Base-by-base conservation (phyloP, 2,113 vertebrate genomes). In the Columba janthina region DNA sequence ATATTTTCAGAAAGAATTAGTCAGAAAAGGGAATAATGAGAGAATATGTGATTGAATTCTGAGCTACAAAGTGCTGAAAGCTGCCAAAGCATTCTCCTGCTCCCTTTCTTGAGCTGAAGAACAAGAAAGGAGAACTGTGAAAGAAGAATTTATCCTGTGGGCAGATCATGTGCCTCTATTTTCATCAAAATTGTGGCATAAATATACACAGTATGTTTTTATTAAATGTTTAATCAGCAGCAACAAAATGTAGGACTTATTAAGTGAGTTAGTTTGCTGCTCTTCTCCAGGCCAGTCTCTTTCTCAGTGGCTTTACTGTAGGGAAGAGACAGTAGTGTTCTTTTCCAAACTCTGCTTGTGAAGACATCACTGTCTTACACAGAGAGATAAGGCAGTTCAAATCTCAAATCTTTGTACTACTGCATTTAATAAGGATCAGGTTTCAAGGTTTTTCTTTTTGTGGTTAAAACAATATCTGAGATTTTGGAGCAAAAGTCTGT, bases 351-450 rank as follows among this genome's bases (percentile, higher is more conserved):
- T 57, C 31, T 40, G 3, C 9, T 25, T 26, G 2, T 46, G 4
- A 76, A 46, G 22, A 6, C 8, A 42, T 42, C 28, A 36, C 10
- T 44, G 15, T 34, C 13, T 67, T 56, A 26, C 5, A 70, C 16
- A 64, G 25, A 62, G 4, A 64, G 4, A 32, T 0, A 0, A 6
- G 15, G 2, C 1, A 69, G 69, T 70, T 70, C 25, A 44, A 13
- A 29, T 12, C 20, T 65, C 50, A 53, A 57, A 86, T 15, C 1
- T 67, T 69, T 10, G 2, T 46, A 48, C 3, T 54, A 28, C 44
- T 73, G 20, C 12, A 69, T 85, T 89, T 54, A 71, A 20, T 54
- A 48, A 40, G 6, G 19, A 64, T 53, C 15, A 36, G 10, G 20
- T 76, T 64, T 75, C 25, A 69, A 50, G 5, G 5, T 12, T 48